Evolutionary conservation across 2,113 vertebrate species (phyloP).

Genomic region (Cyanoramphus novaezelandiae): DNA sequence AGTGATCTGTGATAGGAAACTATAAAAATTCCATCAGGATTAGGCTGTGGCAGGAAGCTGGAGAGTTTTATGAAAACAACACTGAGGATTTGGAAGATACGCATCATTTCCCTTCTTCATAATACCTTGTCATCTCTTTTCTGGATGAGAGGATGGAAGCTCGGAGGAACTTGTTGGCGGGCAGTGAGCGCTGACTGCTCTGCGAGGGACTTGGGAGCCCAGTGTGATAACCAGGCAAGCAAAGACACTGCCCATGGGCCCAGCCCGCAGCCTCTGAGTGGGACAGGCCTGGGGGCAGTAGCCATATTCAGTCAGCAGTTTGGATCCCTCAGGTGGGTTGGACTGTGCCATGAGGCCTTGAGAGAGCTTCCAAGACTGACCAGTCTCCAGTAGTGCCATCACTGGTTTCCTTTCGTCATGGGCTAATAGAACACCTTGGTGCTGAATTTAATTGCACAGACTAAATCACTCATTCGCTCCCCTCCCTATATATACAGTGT

Average conservation of each 20-base stretch:
- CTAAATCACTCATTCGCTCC: background rate
- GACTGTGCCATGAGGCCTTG: background rate
- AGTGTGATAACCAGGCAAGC: background rate
- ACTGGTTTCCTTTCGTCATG: background rate
- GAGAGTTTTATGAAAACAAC: background rate
- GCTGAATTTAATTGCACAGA: background rate
- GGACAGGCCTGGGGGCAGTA: background rate
- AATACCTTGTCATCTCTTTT: background rate
- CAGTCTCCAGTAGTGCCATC: background rate
- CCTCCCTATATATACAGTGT: background rate
- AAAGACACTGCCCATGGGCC: rapidly evolving
- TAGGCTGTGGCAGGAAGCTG: background rate
- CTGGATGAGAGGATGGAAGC: background rate
- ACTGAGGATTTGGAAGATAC: background rate
- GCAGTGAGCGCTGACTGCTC: rapidly evolving
- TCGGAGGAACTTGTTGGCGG: background rate
- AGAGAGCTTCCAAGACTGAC: background rate
- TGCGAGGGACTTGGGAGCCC: background rate
- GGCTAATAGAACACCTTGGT: background rate
- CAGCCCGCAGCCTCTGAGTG: rapidly evolving
- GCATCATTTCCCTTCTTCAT: background rate
- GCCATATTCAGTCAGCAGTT: background rate
- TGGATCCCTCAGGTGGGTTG: rapidly evolving
- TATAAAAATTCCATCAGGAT: background rate
- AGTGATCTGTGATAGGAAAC: background rate